These are phyloP conservation scores for Euplexia lucipara DNA, from an alignment of 2,888 invertebrate species.

Conservation along the genomic window DNA sequence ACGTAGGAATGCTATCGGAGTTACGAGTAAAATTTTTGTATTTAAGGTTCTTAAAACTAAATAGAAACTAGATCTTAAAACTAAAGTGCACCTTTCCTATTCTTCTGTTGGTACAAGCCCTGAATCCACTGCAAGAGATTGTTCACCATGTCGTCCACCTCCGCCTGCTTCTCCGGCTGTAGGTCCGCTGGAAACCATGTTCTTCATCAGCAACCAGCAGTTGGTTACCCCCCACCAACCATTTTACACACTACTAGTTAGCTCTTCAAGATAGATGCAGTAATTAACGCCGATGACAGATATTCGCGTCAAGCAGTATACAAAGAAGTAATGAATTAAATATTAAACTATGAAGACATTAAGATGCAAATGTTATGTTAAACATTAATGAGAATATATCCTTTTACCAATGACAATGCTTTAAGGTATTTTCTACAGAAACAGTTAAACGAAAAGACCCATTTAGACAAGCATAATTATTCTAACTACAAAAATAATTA, in stretches of 20 bases:
- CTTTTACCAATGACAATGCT: too few relatives aligned
- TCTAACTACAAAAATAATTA: background rate
- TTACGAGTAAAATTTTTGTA: too few relatives aligned
- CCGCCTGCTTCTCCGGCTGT: constrained; percentile 86
- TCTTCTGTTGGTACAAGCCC: constrained; percentile 92
- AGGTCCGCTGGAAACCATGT: constrained; percentile 85
- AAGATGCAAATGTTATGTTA: background rate
- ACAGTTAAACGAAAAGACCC: too few relatives aligned
- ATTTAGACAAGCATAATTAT: background rate
- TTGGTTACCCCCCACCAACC: constrained; percentile 68
- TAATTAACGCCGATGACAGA: constrained; percentile 9
- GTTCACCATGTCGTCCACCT: constrained; percentile 94
- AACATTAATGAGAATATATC: background rate
- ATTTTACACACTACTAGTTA: constrained; percentile 52
- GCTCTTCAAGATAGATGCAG: constrained; percentile 13
- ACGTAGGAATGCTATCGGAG: too few relatives aligned
- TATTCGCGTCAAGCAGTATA: background rate
- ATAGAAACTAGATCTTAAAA: constrained; percentile 21
- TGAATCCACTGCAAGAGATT: constrained; percentile 95
- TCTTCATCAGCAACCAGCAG: constrained; percentile 75
- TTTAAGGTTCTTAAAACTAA: constrained; percentile 20
- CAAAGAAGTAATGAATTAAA: background rate
- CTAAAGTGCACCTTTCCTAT: constrained; percentile 87
- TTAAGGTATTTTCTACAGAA: too few relatives aligned
- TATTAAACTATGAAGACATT: background rate